Percentiles rank a stretch among this genome's conserved stretches.
phyloP scores from a whole-genome alignment of 2,888 invertebrate species.

The Tineola bisselliella region DNA sequence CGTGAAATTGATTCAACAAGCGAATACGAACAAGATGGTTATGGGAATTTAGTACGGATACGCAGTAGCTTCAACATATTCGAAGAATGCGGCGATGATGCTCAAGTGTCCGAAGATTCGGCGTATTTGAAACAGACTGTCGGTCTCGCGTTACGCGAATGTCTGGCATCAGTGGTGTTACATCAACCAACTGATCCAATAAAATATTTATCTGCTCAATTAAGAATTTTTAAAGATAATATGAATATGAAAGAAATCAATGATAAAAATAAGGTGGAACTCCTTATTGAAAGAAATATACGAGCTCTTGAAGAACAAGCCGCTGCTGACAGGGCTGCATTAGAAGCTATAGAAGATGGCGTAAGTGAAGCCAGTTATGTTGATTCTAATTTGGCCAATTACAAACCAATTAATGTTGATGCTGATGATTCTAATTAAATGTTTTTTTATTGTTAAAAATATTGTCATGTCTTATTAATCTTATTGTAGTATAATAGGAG shows the following conservation, averaged over 20 bases:
- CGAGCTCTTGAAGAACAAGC: conserved; percentile 40
- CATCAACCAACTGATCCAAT: conserved; percentile 56
- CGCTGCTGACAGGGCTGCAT: conserved; percentile 30
- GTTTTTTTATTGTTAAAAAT: not conserved
- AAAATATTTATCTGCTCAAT: conserved; percentile 38
- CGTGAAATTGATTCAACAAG: conserved; percentile 42
- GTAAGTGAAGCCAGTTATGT: conserved; percentile 55
- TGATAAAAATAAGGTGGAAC: conserved; percentile 37
- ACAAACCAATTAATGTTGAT: conserved; percentile 29
- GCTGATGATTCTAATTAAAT: conserved; percentile 19
- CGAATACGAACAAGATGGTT: conserved; percentile 58
- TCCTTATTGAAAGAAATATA: conserved; percentile 40
- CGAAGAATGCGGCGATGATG: conserved; percentile 44
- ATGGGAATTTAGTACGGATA: conserved; percentile 57
- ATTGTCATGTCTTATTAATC: no score
- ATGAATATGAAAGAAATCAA: conserved; percentile 41
- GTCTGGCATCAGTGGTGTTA: conserved; percentile 48
- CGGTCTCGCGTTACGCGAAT: conserved; percentile 45
- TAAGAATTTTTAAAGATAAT: conserved; percentile 49
- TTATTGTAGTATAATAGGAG: no score
- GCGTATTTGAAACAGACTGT: conserved; percentile 47
- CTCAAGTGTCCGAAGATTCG: conserved; percentile 51
- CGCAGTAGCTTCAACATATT: conserved; percentile 44
- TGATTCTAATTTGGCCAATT: conserved; percentile 48
- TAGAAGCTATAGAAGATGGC: conserved; percentile 36